Conservation (phyloP, 2,888 invertebrate species). For the Sphaerophoria taeniata region DNA sequence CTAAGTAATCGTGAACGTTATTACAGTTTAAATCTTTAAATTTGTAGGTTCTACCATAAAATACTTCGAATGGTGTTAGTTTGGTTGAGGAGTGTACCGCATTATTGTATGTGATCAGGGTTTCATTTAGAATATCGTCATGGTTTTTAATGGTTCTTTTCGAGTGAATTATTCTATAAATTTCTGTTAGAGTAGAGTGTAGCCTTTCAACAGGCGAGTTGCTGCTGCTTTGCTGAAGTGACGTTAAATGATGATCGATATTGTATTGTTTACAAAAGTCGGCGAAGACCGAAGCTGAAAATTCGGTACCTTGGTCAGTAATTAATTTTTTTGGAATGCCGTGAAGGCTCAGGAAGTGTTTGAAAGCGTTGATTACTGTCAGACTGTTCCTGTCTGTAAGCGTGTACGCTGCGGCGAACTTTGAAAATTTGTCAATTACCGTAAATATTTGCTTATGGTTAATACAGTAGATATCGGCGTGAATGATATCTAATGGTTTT, state of each 20-base stretch:
- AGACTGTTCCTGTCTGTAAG: slow-evolving; percentile 14
- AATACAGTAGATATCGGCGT: slow-evolving; percentile 12
- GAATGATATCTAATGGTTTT: slow-evolving; percentile 19
- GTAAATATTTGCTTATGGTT: slow-evolving; percentile 7
- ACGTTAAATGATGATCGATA: slow-evolving; percentile 20
- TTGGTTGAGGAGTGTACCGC: slow-evolving; percentile 29
- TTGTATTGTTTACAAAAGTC: slow-evolving; percentile 20
- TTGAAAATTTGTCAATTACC: slow-evolving; percentile 10
- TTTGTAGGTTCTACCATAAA: slow-evolving; percentile 32
- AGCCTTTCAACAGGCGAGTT: slow-evolving; percentile 25
- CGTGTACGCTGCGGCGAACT: slow-evolving; percentile 21
- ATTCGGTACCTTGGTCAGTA: slow-evolving; percentile 23
- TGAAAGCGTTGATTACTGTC: slow-evolving; percentile 16
- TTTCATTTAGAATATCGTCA: slow-evolving; percentile 25
- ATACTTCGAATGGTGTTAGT: slow-evolving; percentile 27
- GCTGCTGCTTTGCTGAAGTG: slow-evolving; percentile 5
- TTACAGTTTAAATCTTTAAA: slow-evolving; percentile 22
- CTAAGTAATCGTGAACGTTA: slow-evolving; percentile 33
- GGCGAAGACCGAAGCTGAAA: slow-evolving; percentile 8
- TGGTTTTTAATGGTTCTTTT: slow-evolving; percentile 19
- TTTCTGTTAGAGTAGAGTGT: slow-evolving; percentile 21
- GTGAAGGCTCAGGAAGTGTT: slow-evolving; percentile 28
- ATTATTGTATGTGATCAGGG: slow-evolving; percentile 30
- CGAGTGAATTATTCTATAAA: slow-evolving; percentile 22
- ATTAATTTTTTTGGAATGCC: slow-evolving; percentile 24